Conservation (phyloP, 2,113 vertebrate species). For the Scytalopus superciliaris region DNA sequence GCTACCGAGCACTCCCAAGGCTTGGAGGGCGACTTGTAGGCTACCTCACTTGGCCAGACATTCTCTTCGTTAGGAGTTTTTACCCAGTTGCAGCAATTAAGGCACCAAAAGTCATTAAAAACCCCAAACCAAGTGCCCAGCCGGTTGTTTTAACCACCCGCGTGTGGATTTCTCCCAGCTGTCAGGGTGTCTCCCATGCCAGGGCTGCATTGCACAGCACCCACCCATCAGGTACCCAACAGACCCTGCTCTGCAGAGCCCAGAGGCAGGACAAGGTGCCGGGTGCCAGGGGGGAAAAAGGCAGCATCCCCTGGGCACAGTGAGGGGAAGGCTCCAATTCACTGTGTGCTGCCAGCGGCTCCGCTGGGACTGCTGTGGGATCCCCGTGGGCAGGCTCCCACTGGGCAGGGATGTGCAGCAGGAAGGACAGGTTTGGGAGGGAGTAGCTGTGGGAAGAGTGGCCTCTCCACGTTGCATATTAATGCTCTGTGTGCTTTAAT, state of each 20-base stretch:
- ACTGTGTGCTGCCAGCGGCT: not conserved
- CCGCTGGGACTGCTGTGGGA: slow-evolving; percentile 21
- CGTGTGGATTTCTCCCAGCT: not conserved
- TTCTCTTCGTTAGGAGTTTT: not conserved
- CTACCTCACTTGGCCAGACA: not conserved
- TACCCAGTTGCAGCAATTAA: not conserved
- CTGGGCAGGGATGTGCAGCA: slow-evolving; percentile 57
- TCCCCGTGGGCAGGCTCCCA: slow-evolving; percentile 51
- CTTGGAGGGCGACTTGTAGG: not conserved
- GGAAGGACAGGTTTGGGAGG: slow-evolving; percentile 66
- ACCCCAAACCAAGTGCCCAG: not conserved
- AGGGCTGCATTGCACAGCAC: accelerated
- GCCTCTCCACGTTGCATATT: slow-evolving; percentile 49
- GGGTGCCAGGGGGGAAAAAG: not conserved
- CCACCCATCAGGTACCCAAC: not conserved
- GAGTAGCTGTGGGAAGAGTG: slow-evolving; percentile 64
- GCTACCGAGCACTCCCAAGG: accelerated
- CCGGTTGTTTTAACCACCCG: not conserved
- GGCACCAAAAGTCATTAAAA: slow-evolving; percentile 17
- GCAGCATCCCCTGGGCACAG: not conserved
- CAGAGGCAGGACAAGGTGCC: not conserved
- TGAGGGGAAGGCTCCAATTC: not conserved
- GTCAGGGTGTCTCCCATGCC: not conserved
- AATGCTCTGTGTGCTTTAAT: slow-evolving; percentile 37
- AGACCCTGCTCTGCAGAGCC: not conserved